These are phyloP conservation scores for Drosophila chauvacae DNA, from an alignment of 1,140 invertebrate genomes.

Conservation along the genomic window DNA sequence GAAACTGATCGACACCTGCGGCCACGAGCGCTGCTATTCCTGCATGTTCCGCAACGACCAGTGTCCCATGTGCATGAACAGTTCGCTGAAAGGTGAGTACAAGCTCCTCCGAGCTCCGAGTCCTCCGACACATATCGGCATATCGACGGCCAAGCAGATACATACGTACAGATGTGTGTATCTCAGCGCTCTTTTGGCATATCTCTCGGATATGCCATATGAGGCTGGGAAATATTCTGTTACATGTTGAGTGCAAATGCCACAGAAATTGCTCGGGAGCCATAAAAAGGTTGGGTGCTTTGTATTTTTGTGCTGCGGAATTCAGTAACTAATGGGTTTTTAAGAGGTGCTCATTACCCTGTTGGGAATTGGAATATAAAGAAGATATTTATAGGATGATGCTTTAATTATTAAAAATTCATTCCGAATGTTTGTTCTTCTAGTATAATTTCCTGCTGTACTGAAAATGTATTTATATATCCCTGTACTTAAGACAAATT, in stretches of 20 bases:
- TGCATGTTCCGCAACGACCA: slow-evolving; percentile 96
- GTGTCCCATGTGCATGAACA: slow-evolving; percentile 92
- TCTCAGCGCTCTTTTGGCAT: slow-evolving; percentile 16
- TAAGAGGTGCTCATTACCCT: too few relatives aligned
- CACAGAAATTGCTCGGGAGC: slow-evolving; percentile 20
- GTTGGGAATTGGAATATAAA: neutral
- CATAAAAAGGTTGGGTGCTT: slow-evolving; percentile 20
- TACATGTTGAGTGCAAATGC: slow-evolving; percentile 50
- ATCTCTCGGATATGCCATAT: slow-evolving; percentile 64
- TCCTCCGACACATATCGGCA: neutral
- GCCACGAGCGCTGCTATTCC: slow-evolving; percentile 96
- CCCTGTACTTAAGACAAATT: neutral
- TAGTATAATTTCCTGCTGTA: too few relatives aligned
- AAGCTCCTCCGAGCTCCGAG: neutral
- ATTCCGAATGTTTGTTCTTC: neutral
- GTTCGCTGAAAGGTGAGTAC: slow-evolving; percentile 80
- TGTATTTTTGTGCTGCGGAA: slow-evolving; percentile 13
- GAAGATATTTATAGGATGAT: neutral
- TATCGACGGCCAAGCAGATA: slow-evolving; percentile 8
- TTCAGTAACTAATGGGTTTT: slow-evolving; percentile 21
- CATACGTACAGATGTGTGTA: slow-evolving; percentile 8
- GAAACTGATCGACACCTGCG: slow-evolving; percentile 96
- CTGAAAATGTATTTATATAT: neutral
- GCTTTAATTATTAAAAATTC: neutral
- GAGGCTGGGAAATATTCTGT: slow-evolving; percentile 64